Conservation (phyloP, 2,113 vertebrate species). For the Sinosuthora webbiana region DNA sequence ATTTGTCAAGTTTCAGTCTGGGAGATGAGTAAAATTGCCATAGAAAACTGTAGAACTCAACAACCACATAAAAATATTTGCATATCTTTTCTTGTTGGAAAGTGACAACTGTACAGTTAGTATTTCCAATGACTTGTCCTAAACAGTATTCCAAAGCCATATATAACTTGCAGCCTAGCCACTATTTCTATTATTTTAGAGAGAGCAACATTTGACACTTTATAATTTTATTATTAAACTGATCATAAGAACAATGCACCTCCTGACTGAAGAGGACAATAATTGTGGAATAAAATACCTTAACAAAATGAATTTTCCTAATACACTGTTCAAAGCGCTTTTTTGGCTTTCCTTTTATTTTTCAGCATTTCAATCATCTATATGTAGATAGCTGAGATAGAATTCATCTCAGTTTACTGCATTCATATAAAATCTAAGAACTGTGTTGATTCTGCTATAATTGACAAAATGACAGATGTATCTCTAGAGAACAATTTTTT, state of each 20-base stretch:
- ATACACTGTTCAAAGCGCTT: neutral
- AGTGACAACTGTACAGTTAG: neutral
- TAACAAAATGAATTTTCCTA: neutral
- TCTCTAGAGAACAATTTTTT: neutral
- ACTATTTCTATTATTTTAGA: neutral
- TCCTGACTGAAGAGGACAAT: neutral
- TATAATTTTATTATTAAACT: neutral
- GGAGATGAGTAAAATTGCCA: neutral
- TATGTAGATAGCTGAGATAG: neutral
- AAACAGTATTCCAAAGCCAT: neutral
- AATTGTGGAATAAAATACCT: neutral
- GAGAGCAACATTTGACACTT: neutral
- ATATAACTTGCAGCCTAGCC: neutral
- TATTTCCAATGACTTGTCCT: neutral
- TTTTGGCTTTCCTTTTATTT: neutral
- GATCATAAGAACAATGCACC: neutral
- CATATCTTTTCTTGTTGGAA: neutral
- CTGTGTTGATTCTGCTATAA: neutral
- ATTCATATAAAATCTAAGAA: neutral
- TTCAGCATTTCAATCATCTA: neutral
- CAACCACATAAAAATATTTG: neutral
- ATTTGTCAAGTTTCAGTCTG: neutral
- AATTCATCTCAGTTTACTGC: neutral
- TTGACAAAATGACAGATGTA: neutral
- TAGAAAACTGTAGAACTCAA: neutral